Conservation (phyloP, 1,140 invertebrate species). For the Plutomurus gul region DNA sequence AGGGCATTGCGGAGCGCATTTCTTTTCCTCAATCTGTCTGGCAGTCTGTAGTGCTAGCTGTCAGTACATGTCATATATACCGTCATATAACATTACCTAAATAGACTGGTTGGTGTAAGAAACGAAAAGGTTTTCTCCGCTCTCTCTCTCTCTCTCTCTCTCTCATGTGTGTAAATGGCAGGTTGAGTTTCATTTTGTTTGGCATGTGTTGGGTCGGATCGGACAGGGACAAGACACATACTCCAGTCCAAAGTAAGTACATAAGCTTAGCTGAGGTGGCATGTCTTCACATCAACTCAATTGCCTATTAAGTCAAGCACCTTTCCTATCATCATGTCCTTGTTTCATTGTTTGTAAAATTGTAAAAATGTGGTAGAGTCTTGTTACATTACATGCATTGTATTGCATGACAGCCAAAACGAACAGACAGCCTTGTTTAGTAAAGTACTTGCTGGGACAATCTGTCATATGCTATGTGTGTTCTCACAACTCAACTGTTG, state of each 20-base stretch:
- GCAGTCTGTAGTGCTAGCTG: background rate
- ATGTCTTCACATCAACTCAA: conserved; percentile 24
- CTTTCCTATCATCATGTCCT: conserved; percentile 26
- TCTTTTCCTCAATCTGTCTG: background rate
- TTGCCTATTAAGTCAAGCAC: conserved; percentile 23
- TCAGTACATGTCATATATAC: background rate
- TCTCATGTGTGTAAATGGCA: background rate
- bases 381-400: conserved; percentile 20
- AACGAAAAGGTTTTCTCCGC: background rate
- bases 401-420: conserved; percentile 3
- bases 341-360: conserved; percentile 31
- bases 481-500: conserved; percentile 23
- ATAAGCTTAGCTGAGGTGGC: background rate
- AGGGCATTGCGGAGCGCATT: background rate
- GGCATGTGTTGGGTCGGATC: conserved; percentile 5
- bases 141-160: too few species aligned
- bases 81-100: background rate
- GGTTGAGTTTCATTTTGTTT: background rate
- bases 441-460: background rate
- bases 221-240: too few species aligned
- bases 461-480: conserved; percentile 26
- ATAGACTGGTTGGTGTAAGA: background rate
- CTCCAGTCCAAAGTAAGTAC: too few species aligned
- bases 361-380: conserved; percentile 19
- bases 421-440: background rate